A percentile compares a stretch with the other conserved stretches of the same genome.
These are phyloP conservation scores for Anoplolepis gracilipes DNA, from an alignment of 1,140 invertebrate species.

Conservation along the genomic window DNA sequence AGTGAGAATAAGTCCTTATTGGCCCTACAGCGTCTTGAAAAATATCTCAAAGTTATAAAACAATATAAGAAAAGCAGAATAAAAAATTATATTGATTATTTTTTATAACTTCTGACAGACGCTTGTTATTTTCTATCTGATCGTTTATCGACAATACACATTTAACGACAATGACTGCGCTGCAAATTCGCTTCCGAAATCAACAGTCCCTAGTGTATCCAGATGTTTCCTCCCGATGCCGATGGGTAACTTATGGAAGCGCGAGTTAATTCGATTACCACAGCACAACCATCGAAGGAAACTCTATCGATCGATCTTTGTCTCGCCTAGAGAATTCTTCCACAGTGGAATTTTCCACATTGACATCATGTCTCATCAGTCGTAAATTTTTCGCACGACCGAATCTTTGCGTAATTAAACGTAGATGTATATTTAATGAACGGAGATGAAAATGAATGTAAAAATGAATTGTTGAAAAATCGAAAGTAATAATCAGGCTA, in stretches of 20 bases:
- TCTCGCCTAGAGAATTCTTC: conserved; percentile 44
- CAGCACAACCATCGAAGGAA: conserved; percentile 46
- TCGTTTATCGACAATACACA: not conserved
- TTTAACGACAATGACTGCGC: conserved; percentile 54
- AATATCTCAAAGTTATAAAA: not conserved
- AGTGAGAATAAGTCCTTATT: not conserved
- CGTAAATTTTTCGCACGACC: conserved; percentile 10
- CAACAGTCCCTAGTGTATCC: conserved; percentile 67
- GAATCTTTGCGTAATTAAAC: not conserved
- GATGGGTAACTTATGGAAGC: conserved; percentile 71
- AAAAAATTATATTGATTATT: not conserved
- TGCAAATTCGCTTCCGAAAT: conserved; percentile 67
- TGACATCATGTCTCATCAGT: not conserved
- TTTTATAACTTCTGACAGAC: too few species aligned
- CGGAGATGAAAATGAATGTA: not conserved
- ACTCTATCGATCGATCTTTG: conserved; percentile 57
- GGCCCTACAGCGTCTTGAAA: not conserved
- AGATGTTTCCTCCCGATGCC: conserved; percentile 64
- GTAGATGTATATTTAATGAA: not conserved
- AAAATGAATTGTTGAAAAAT: not conserved
- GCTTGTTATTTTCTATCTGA: not conserved
- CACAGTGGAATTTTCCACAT: not conserved
- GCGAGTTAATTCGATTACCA: conserved; percentile 67
- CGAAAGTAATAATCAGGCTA: not conserved
- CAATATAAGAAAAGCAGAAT: not conserved